phyloP scores from a whole-genome alignment of 2,797 vertebrate genomes.

The Cossypha dichroa region DNA sequence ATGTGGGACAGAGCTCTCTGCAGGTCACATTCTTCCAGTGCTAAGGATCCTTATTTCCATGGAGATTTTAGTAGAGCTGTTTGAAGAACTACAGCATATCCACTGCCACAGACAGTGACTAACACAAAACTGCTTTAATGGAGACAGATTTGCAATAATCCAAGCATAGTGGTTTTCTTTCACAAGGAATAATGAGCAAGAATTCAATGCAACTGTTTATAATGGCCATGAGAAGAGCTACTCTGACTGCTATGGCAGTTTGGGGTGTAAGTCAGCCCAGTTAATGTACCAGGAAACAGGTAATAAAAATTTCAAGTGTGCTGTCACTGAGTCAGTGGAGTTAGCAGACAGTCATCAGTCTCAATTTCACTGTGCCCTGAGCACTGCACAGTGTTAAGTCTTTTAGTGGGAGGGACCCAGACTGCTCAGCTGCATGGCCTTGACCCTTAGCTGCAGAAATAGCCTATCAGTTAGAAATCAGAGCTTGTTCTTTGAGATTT shows the following conservation, averaged over 20 bases:
- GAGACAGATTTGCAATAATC: not conserved
- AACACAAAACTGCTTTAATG: not conserved
- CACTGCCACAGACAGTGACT: not conserved
- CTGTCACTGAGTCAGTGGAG: not conserved
- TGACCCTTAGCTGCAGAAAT: not conserved
- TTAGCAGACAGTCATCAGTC: not conserved
- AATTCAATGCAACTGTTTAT: conserved; percentile 12
- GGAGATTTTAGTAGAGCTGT: not conserved
- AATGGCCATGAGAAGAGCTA: not conserved
- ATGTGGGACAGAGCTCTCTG: not conserved
- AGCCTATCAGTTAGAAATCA: not conserved
- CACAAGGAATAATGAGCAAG: not conserved
- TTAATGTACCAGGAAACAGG: conserved; percentile 31
- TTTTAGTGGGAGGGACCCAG: not conserved
- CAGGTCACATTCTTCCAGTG: not conserved
- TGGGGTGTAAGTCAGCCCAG: not conserved
- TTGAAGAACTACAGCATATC: not conserved
- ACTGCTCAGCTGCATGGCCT: not conserved
- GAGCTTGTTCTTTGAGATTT: not conserved
- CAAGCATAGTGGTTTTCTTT: not conserved
- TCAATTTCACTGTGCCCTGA: not conserved
- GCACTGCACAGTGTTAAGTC: not conserved
- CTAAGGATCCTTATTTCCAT: not conserved
- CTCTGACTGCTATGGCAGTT: not conserved
- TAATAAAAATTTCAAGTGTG: not conserved